Evolutionary conservation across 2,797 vertebrate genomes (phyloP).

Genomic region (Sebastes dallii): DNA sequence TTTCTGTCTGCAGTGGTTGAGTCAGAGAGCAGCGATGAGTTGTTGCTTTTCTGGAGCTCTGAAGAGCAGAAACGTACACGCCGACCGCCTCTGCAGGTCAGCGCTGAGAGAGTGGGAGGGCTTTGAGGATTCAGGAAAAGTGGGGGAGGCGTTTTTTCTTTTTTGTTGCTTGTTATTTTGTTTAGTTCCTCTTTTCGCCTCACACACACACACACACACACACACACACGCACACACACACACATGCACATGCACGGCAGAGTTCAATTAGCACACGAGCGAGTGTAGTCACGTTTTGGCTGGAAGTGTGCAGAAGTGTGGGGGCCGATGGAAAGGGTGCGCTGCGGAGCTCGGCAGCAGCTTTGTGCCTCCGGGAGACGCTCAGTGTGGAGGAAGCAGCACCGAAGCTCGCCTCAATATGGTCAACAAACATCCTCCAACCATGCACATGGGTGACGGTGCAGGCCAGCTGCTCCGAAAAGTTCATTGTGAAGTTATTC

Average conservation of each 20-base stretch:
- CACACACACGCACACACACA: too few relatives aligned
- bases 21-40: constrained; percentile 26
- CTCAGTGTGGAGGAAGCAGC: constrained; percentile 29
- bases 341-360: constrained; percentile 41
- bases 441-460: constrained; percentile 51
- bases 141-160: background rate
- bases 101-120: constrained; percentile 16
- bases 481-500: constrained; percentile 33
- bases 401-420: constrained; percentile 1
- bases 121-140: constrained; percentile 1
- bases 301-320: constrained; percentile 9
- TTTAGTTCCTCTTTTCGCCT: background rate
- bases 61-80: constrained; percentile 13
- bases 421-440: constrained; percentile 45
- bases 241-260: background rate
- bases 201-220: background rate
- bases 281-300: constrained; percentile 49
- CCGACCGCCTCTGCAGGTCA: constrained; percentile 54
- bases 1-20: constrained; percentile 36
- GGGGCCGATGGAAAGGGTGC: constrained; percentile 8
- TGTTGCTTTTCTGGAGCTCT: constrained; percentile 29
- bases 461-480: constrained; percentile 46
- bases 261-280: constrained; percentile 32
- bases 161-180: background rate
- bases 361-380: constrained; percentile 56